Evolutionary conservation across 2,113 vertebrate genomes (phyloP), one percentile per base, ranked within the genome.

Genomic region (Ornithorhynchus anatinus): DNA sequence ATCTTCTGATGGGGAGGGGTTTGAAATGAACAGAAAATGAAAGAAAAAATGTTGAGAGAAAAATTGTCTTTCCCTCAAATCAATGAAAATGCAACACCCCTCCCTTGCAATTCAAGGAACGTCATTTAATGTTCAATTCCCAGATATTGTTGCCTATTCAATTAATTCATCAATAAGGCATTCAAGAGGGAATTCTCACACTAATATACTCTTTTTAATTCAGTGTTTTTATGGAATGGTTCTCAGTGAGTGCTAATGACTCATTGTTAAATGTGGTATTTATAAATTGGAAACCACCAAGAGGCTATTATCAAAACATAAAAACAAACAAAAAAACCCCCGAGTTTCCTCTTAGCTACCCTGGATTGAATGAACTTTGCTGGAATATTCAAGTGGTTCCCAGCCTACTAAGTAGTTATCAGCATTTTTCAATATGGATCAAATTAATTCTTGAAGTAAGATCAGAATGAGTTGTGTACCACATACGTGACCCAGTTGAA

Each of bases 401-500:
- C 31, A 8, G 38, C 5, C 3, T 0, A 0, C 0, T 27, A 50
- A 29, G n/a, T 51, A 48, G 33, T 42, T 37, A 38, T 70, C 63
- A 36, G 29, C 10, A 7, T 59, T 36, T 36, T 76, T 59, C 67
- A 47, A 76, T 61, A 10, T 14, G 45, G 80, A 73, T 67, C 85
- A 56, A 62, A 52, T 79, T 36, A 58, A 19, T 65, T 66, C 77
- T 66, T 15, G 0, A 58, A 17, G 6, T 36, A 33, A 5, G 32
- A 61, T 32, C 35, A 50, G 47, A 77, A 23, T 75, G 82, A 61
- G 31, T 54, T 10, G 5, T 63, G 59, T 22, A 5, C 66, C 80
- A 81, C 32, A 12, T 67, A 65, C 59, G 54, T 69, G 76, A 61
- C 64, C 73, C 40, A 16, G n/a, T 77, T 82, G 84, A 85, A 84